These are phyloP conservation scores for Pantala flavescens DNA, from an alignment of 1,140 invertebrate species.

Conservation along the genomic window DNA sequence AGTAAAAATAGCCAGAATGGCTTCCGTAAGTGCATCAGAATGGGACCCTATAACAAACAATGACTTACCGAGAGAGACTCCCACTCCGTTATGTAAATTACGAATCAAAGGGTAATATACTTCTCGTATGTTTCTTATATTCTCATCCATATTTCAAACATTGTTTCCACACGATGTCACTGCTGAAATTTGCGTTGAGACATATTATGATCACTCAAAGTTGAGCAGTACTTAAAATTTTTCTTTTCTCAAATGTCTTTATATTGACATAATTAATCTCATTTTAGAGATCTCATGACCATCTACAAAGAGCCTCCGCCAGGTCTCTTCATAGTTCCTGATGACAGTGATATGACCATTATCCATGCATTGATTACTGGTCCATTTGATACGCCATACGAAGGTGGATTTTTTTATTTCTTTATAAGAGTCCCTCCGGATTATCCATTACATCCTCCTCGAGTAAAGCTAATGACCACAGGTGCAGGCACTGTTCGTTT, in stretches of 20 bases:
- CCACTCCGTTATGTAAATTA: not conserved
- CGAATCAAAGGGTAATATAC: not conserved
- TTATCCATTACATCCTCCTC: conserved; percentile 45
- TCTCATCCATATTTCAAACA: too few relatives aligned
- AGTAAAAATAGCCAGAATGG: not conserved
- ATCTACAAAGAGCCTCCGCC: conserved; percentile 46
- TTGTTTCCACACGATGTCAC: too few relatives aligned
- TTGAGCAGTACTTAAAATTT: too few relatives aligned
- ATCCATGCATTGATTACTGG: conserved; percentile 52
- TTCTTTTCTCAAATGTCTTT: too few relatives aligned
- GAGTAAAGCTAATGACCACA: conserved; percentile 51
- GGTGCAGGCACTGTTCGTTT: conserved; percentile 47
- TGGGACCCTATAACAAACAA: not conserved
- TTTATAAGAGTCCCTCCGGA: conserved; percentile 44
- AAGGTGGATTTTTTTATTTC: conserved; percentile 54
- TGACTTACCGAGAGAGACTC: not conserved
- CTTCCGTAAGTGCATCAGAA: not conserved
- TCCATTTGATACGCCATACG: conserved; percentile 54
- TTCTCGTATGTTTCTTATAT: not conserved
- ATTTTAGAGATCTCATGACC: conserved; percentile 43
- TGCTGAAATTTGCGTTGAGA: too few relatives aligned
- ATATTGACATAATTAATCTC: too few relatives aligned
- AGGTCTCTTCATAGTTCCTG: conserved; percentile 45
- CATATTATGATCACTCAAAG: too few relatives aligned
- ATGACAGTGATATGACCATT: conserved; percentile 42